Conservation (phyloP, 2,113 vertebrate species). For the Toxostoma redivivum region DNA sequence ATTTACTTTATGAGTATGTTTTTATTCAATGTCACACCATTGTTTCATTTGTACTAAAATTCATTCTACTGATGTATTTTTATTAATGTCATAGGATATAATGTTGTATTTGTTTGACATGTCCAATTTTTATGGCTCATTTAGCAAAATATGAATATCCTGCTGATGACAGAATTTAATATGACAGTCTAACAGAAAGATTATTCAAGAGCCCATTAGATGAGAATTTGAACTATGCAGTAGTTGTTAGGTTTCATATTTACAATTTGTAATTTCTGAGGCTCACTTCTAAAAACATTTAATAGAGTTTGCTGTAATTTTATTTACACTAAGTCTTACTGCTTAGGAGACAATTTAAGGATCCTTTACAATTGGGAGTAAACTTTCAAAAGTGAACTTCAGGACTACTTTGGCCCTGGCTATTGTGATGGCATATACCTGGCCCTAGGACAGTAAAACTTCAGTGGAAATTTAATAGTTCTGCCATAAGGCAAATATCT, state of each 20-base stretch:
- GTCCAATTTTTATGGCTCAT: neutral
- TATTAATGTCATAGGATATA: neutral
- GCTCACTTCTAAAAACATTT: neutral
- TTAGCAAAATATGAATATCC: conserved; percentile 17
- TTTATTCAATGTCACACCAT: neutral
- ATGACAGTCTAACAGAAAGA: neutral
- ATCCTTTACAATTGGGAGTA: neutral
- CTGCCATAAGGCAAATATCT: neutral
- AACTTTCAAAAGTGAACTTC: neutral
- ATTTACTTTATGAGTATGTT: neutral
- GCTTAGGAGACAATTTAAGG: neutral
- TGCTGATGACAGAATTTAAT: conserved; percentile 5
- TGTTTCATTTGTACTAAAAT: neutral
- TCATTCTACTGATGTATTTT: neutral
- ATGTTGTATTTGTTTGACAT: neutral
- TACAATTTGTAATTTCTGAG: neutral
- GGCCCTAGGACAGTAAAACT: neutral
- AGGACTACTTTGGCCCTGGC: neutral
- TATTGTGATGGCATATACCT: neutral
- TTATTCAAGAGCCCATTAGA: conserved; percentile 10
- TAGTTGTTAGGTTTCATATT: neutral
- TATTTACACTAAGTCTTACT: neutral
- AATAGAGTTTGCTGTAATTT: neutral
- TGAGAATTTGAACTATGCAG: conserved; percentile 13
- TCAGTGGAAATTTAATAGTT: neutral